Evolutionary conservation across 2,113 vertebrate species (phyloP).

Genomic region (Corythoichthys intestinalis): DNA sequence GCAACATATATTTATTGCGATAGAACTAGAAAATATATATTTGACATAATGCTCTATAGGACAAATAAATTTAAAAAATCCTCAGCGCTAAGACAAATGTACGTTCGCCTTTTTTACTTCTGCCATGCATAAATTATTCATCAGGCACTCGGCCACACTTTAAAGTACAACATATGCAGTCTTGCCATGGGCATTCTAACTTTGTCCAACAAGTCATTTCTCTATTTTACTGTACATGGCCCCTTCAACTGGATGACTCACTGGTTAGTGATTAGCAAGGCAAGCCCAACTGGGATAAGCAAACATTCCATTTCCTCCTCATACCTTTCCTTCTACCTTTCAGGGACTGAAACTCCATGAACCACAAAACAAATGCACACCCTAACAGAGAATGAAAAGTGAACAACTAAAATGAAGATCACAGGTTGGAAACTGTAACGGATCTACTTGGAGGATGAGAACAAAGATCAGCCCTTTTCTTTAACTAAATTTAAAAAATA

Average conservation of each 20-base stretch:
- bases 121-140: not conserved
- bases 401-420: not conserved
- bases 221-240: constrained; percentile 25
- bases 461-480: not conserved
- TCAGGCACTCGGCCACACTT: not conserved
- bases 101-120: not conserved
- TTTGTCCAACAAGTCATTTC: constrained; percentile 22
- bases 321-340: not conserved
- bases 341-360: constrained; percentile 22
- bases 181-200: constrained; percentile 12
- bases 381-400: constrained; percentile 9
- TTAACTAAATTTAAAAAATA: too few species aligned
- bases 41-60: too few species aligned
- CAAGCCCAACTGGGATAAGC: constrained; percentile 31
- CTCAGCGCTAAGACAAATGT: too few species aligned
- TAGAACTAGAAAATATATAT: too few species aligned
- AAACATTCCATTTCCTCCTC: constrained; percentile 27
- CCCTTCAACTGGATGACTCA: constrained; percentile 40
- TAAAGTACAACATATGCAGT: constrained; percentile 20
- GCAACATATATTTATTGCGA: too few species aligned
- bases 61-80: too few species aligned
- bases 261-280: constrained; percentile 46
- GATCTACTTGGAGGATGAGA: constrained; percentile 17
- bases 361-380: constrained; percentile 29
- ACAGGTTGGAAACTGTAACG: constrained; percentile 12